These are phyloP conservation scores for Pterocles orientalis DNA, from an alignment of 2,113 vertebrate genomes.

Conservation along the genomic window DNA sequence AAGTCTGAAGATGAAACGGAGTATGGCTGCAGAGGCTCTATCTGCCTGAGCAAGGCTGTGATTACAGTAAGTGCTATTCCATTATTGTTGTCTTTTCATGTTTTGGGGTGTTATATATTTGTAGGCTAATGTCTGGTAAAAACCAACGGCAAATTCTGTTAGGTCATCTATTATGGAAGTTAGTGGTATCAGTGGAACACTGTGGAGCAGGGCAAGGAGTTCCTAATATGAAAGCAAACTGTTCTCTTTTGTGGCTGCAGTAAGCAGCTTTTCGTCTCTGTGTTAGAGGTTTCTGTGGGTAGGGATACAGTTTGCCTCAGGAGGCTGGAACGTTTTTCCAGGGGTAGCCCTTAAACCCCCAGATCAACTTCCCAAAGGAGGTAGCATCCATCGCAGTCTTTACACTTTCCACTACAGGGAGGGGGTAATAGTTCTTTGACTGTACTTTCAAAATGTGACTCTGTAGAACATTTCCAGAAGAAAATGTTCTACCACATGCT, in stretches of 20 bases:
- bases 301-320: neutral
- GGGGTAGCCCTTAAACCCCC: fast-evolving
- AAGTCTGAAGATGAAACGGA: conserved; percentile 96
- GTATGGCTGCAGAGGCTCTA: conserved; percentile 94
- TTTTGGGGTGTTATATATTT: neutral
- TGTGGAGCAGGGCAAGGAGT: neutral
- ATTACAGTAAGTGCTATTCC: conserved; percentile 86
- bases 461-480: neutral
- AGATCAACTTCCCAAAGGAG: neutral
- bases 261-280: neutral
- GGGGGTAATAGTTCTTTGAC: neutral
- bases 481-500: neutral
- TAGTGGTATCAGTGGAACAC: neutral
- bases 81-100: neutral
- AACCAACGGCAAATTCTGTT: neutral
- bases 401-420: neutral
- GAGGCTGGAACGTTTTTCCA: neutral
- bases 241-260: neutral
- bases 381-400: neutral
- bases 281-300: neutral
- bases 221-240: neutral
- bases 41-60: conserved; percentile 95
- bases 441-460: neutral
- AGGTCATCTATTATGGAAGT: neutral
- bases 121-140: neutral